Percentiles rank a stretch among this genome's conserved stretches.
Conservation (phyloP, 2,113 vertebrate species). For the Elanoides forficatus region DNA sequence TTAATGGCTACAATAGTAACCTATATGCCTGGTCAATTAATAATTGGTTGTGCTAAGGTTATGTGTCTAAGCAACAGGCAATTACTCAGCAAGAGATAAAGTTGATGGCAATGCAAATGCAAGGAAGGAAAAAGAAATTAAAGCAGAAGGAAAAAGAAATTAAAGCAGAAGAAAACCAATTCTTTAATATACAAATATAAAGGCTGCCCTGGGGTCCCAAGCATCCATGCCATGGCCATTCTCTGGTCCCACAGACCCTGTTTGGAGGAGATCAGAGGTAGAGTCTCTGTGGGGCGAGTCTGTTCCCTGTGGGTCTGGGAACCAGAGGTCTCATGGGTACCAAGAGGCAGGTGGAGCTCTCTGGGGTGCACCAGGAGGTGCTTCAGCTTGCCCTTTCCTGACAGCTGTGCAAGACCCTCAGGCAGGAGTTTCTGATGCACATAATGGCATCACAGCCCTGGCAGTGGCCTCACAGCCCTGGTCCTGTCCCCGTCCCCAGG, state of each 20-base stretch:
- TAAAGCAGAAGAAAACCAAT: not conserved
- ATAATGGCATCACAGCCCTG: not conserved
- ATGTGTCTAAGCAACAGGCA: not conserved
- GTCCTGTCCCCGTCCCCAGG: not conserved
- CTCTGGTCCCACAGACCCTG: not conserved
- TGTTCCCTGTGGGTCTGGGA: not conserved
- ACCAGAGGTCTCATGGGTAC: not conserved
- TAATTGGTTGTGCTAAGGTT: not conserved
- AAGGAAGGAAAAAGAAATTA: not conserved
- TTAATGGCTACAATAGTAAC: not conserved
- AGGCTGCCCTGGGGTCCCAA: not conserved
- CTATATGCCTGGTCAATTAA: not conserved
- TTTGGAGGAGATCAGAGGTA: not conserved
- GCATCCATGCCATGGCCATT: not conserved
- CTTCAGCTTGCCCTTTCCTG: not conserved
- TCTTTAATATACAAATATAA: not conserved
- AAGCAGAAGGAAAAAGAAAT: not conserved
- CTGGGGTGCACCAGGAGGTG: not conserved
- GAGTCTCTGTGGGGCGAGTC: not conserved
- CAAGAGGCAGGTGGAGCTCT: too few relatives aligned
- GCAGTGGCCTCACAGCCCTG: not conserved
- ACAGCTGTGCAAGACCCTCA: not conserved
- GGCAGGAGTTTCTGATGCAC: not conserved
- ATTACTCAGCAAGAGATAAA: not conserved
- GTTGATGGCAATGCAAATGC: not conserved